phyloP scores from a whole-genome alignment of 1,140 invertebrate genomes.

The Palaemon carinicauda region DNA sequence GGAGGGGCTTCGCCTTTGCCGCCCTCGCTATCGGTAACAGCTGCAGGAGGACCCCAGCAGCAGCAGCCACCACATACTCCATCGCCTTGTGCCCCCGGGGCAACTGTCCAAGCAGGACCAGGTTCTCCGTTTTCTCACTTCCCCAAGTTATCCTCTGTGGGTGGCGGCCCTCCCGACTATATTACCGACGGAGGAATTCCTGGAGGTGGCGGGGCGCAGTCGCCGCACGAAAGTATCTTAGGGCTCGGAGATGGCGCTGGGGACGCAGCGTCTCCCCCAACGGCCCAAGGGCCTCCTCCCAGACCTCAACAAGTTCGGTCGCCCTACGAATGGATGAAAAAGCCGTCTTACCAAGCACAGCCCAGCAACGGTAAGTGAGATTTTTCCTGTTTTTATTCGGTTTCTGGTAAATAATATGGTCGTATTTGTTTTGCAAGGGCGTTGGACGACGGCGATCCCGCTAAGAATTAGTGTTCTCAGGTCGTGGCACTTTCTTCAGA shows the following conservation, averaged over 20 bases:
- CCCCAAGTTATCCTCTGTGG: background rate
- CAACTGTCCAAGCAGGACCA: background rate
- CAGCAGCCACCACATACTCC: constrained; percentile 35
- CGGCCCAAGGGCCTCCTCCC: background rate
- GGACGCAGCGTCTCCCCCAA: constrained; percentile 20
- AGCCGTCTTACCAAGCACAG: constrained; percentile 81
- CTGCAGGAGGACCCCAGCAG: background rate
- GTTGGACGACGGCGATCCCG: too few species aligned
- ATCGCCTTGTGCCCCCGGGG: constrained; percentile 21
- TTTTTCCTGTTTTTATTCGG: too few species aligned
- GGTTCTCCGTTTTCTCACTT: constrained; percentile 7
- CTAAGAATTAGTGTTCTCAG: too few species aligned
- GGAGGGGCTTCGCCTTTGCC: constrained; percentile 16
- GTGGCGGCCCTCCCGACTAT: background rate
- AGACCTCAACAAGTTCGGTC: constrained; percentile 75
- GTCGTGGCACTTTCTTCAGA: too few species aligned
- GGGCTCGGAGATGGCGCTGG: background rate
- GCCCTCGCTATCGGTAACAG: background rate
- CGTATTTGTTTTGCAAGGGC: too few species aligned
- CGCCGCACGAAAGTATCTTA: constrained; percentile 16
- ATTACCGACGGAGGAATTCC: constrained; percentile 7
- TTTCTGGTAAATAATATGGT: too few species aligned
- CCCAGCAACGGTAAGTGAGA: constrained; percentile 66
- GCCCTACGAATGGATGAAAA: constrained; percentile 91
- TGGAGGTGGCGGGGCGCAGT: constrained; percentile 19